Evolutionary conservation across 2,797 vertebrate species (phyloP), one percentile per base, ranked within the genome.

Genomic region (Cyclopterus lumpus): DNA sequence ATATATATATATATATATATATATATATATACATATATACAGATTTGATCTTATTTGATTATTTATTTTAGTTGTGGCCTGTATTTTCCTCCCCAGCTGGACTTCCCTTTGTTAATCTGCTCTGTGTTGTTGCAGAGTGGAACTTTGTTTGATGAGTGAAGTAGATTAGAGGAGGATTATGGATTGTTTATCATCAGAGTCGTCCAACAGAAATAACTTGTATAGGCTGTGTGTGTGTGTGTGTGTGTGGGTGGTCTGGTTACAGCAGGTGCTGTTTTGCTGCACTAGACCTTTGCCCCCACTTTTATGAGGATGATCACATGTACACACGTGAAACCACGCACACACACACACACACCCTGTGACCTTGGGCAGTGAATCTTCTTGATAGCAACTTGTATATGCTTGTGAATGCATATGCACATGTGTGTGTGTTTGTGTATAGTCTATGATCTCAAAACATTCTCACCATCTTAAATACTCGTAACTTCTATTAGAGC

Each of bases 261-360:
- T 79, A 71, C 72, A 77, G 79, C 86, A 86, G 84, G 73, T 88
- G 84, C 40, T 36, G 58, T 42, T 26, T 80, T 1, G 8, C 22
- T 84, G 63, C 65, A 79, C 81, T 55, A 84, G 82, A 86, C 64
- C 71, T 84, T 73, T 63, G 68, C 16, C 75, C 72, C 44, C 10
- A 42, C 34, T 36, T 77, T 77, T 71, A 75, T 57, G 67, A 73
- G 55, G 40, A 42, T 58, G 73, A 80, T 88, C 71, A 69, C 78
- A 81, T 70, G 59, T 16, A 8, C 34, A 14, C 55, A 51, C 2
- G 8, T 72, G 66, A 71, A 73, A n/a, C 11, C 42, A 53, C 36
- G 61, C 34, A 72, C 61, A 61, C 63, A 42, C n/a, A 42, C 34
- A 51, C 57, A 60, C 58, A n/a, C 54, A 42, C 53, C 65, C 34